Conservation (phyloP, 2,888 invertebrate genomes). For the Philaethria dido region DNA sequence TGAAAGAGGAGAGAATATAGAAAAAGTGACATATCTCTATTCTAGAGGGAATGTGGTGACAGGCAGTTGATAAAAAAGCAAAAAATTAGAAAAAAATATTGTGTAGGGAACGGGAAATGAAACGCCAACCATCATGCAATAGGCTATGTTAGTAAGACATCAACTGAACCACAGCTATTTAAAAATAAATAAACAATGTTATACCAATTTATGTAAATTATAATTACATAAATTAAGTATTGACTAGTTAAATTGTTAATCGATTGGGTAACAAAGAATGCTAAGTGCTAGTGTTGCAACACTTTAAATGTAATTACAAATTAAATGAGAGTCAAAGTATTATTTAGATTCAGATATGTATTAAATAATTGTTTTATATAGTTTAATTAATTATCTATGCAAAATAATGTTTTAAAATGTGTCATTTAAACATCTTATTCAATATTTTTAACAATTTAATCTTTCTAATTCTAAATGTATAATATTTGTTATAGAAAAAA, state of each 20-base stretch:
- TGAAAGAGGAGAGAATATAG: too few relatives aligned
- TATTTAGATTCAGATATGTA: background rate
- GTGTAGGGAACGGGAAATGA: background rate
- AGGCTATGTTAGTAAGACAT: background rate
- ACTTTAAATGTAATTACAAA: conserved; percentile 7
- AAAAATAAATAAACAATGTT: background rate
- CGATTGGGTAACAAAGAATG: background rate
- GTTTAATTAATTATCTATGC: background rate
- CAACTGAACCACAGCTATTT: background rate
- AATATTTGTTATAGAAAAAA: background rate
- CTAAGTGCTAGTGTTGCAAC: background rate
- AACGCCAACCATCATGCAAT: too few relatives aligned
- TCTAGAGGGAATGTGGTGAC: background rate
- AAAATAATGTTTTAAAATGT: background rate
- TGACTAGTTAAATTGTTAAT: background rate
- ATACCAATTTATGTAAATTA: background rate
- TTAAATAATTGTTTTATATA: conserved; percentile 4
- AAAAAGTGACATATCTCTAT: too few relatives aligned
- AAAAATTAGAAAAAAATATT: background rate
- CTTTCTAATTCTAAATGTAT: background rate
- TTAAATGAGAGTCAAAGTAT: background rate
- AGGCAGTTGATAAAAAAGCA: too few relatives aligned
- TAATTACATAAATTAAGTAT: background rate
- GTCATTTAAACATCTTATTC: background rate
- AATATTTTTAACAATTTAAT: background rate